Conservation (phyloP, 2,888 invertebrate genomes). For the Drosophila dives region DNA sequence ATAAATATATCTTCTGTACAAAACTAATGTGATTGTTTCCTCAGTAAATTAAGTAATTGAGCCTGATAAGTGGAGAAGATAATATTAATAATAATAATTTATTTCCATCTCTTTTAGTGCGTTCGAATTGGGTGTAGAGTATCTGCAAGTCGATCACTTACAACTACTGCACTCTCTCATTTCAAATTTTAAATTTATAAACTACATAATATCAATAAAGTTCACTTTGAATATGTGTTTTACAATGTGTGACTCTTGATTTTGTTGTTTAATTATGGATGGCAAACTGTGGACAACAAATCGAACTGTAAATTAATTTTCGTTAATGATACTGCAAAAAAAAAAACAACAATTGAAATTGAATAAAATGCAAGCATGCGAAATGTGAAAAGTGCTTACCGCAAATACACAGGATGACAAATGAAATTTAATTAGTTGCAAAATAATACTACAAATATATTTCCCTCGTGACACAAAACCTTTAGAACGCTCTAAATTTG, state of each 20-base stretch:
- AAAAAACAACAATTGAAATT: slow-evolving; percentile 64
- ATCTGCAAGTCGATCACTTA: not conserved
- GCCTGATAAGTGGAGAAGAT: not conserved
- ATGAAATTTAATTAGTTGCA: slow-evolving; percentile 71
- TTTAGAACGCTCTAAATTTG: slow-evolving; percentile 23
- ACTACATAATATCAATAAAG: not conserved
- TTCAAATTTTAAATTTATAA: not conserved
- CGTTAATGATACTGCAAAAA: slow-evolving; percentile 50
- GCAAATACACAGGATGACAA: slow-evolving; percentile 46
- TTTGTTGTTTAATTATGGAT: not conserved
- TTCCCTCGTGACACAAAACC: slow-evolving; percentile 49
- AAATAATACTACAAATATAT: slow-evolving; percentile 59
- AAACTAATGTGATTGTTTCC: not conserved
- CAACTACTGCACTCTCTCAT: not conserved
- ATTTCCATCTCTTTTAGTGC: not conserved
- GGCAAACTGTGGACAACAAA: not conserved
- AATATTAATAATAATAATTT: too few relatives aligned
- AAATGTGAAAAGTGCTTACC: slow-evolving; percentile 39
- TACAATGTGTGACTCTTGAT: not conserved
- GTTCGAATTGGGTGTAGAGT: not conserved
- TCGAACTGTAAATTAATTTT: slow-evolving; percentile 48
- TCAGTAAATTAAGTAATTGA: not conserved
- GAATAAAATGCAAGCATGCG: slow-evolving; percentile 43
- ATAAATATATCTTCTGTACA: not conserved
- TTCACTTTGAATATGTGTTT: not conserved